phyloP scores from a whole-genome alignment of 2,113 vertebrate genomes.

The Kryptolebias marmoratus region DNA sequence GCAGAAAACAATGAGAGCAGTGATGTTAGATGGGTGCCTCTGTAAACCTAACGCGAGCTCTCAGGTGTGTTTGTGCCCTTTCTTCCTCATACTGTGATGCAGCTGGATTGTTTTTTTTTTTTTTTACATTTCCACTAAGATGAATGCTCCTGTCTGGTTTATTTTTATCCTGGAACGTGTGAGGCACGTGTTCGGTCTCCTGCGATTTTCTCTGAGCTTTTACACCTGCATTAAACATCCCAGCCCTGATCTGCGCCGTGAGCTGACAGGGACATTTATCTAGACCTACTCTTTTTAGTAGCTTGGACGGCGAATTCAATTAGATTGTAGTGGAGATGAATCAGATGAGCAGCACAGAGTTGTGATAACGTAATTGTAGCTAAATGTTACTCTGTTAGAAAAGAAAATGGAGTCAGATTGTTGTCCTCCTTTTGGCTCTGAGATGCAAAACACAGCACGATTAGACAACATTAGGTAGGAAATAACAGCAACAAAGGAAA shows the following conservation, averaged over 20 bases:
- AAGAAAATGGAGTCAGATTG: not conserved
- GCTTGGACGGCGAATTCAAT: not conserved
- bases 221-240: conserved; percentile 42
- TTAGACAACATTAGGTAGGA: too few relatives aligned
- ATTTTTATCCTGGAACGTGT: conserved; percentile 71
- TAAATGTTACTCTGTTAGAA: too few relatives aligned
- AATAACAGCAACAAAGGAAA: too few relatives aligned
- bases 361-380: too few relatives aligned
- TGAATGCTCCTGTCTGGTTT: conserved; percentile 66
- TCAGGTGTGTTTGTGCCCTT: not conserved
- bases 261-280: not conserved
- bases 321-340: too few relatives aligned
- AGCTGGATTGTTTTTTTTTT: conserved; percentile 40
- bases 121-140: conserved; percentile 56
- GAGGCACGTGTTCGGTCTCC: conserved; percentile 59
- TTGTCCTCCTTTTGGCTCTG: not conserved
- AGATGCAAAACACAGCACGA: not conserved
- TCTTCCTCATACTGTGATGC: conserved; percentile 23
- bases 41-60: conserved; percentile 14
- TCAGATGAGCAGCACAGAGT: too few relatives aligned
- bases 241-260: conserved; percentile 5
- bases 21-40: not conserved
- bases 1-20: too few relatives aligned
- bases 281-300: not conserved
- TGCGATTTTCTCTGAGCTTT: conserved; percentile 35